Evolutionary conservation across 2,113 vertebrate species (phyloP).

Genomic region (Poeciliopsis retropinna): DNA sequence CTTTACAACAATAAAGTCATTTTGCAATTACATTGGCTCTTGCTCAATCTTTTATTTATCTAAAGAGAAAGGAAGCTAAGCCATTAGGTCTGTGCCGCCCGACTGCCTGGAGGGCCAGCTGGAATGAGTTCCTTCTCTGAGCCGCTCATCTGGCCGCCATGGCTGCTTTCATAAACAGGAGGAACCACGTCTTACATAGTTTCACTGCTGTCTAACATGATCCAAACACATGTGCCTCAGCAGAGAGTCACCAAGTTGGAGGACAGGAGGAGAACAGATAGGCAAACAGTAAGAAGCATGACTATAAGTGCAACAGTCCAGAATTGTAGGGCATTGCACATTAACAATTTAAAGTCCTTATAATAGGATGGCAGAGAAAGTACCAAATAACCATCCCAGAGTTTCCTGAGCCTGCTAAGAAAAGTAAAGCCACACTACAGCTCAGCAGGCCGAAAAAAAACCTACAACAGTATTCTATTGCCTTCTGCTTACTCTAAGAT

Average conservation of each 20-base stretch:
- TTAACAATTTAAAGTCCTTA: neutral
- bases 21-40: conserved; percentile 54
- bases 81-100: conserved; percentile 65
- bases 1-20: conserved; percentile 50
- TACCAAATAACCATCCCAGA: neutral
- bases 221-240: conserved; percentile 79
- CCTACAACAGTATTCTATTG: too few species aligned
- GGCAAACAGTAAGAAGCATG: conserved; percentile 22
- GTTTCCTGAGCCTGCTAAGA: too few species aligned
- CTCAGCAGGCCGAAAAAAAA: too few species aligned
- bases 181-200: conserved; percentile 82
- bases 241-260: conserved; percentile 61
- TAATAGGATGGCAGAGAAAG: neutral
- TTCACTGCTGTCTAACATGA: conserved; percentile 81
- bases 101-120: conserved; percentile 74
- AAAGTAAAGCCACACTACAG: too few species aligned
- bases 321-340: neutral
- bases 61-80: conserved; percentile 57
- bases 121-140: conserved; percentile 74
- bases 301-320: conserved; percentile 36
- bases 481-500: too few species aligned
- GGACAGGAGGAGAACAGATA: conserved; percentile 52
- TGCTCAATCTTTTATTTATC: conserved; percentile 67
- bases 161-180: conserved; percentile 77
- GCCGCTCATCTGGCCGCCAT: conserved; percentile 78